These are phyloP conservation scores for Eira barbara DNA, from an alignment of 2,113 vertebrate genomes.

Conservation along the genomic window DNA sequence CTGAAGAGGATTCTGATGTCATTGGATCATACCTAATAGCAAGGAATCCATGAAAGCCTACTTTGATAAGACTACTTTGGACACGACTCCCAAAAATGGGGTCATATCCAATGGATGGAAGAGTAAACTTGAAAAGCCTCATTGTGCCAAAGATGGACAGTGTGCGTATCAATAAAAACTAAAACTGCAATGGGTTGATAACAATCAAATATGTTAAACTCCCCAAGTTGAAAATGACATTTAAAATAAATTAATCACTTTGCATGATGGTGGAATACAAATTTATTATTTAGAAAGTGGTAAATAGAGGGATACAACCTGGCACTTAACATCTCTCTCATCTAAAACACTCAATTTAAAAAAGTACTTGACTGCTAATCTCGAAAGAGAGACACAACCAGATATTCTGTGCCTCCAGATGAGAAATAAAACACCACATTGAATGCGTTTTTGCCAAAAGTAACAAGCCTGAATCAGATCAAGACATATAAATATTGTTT, in stretches of 20 bases:
- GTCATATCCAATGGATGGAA: not conserved
- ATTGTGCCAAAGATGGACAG: not conserved
- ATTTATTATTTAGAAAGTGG: not conserved
- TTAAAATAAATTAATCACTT: not conserved
- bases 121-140: not conserved
- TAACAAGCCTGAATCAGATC: not conserved
- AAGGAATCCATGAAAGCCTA: not conserved
- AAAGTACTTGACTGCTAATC: not conserved
- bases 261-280: not conserved
- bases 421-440: not conserved
- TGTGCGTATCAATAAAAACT: not conserved
- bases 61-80: not conserved
- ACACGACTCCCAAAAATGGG: not conserved
- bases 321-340: not conserved
- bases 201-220: not conserved
- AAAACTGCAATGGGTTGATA: not conserved
- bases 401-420: not conserved
- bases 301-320: not conserved
- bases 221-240: not conserved
- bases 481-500: not conserved
- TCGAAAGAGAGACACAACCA: not conserved
- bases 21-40: not conserved
- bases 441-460: not conserved
- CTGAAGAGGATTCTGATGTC: not conserved
- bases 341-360: not conserved